Base-by-base conservation (phyloP, 37 sponge, comb jelly and placozoan species). In the Mnemiopsis leidyi region DNA sequence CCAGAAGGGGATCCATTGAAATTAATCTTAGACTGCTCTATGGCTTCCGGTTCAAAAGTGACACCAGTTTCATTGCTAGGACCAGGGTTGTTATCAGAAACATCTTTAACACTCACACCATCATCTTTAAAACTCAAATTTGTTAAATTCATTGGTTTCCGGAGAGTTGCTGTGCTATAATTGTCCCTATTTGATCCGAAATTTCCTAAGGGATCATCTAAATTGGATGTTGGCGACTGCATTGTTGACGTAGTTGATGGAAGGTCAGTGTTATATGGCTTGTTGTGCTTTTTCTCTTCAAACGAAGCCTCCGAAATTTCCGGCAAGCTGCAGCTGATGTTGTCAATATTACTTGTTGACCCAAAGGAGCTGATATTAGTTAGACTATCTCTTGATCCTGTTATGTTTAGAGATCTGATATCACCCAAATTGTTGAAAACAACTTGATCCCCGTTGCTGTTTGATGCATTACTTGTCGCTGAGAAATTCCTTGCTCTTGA, bases 321-420 rank as follows among this genome's bases (percentile, higher is more conserved):
- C 9, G 79, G 79, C 1, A 77, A 32, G 36, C 79, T 34, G 33
- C 33, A 32, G 32, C 32, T 32, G 9, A 32, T 34, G 20, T 32
- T 31, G 20, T 77, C 79, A 34, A 34, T 32, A 13, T 31, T 31
- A 32, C 18, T 32, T 16, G 26, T 32, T 77, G 79, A 77, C 0
- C 79, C 79, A 77, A 77, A 77, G 3, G 79, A 77, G 32, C 79
- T 77, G 1, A 32, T 77, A 32, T 77, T 77, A 20, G 79, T 31
- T 0, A 77, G 36, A 20, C 79, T 77, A 3, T 77, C 79, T 34
- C 79, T 31, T 33, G 79, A 77, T 28, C 38, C 32, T 24, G 39
- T 26, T 2, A 85, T 23, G 48, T 85, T 85, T 85, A 37, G 35
- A 36, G 90, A 37, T 39, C n/a, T 36, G 48, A n/a, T 33, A 1